Conservation (phyloP, 2,113 vertebrate species). For the Cololabis saira region DNA sequence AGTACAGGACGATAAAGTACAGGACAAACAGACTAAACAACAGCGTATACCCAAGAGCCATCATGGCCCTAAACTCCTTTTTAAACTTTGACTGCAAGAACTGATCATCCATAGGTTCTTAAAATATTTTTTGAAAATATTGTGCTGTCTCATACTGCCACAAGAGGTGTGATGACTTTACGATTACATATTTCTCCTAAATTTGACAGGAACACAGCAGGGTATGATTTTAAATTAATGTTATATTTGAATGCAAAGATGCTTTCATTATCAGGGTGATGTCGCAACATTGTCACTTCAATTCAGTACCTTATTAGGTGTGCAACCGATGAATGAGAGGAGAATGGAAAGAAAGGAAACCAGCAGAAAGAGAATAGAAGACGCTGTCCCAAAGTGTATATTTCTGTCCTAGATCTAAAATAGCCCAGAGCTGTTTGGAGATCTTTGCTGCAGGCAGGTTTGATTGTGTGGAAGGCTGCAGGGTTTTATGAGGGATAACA, state of each 20-base stretch:
- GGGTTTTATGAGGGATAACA: slow-evolving; percentile 40
- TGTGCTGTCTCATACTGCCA: too few species aligned
- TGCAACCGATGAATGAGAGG: slow-evolving; percentile 56
- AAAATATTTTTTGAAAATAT: too few species aligned
- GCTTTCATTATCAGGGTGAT: slow-evolving; percentile 26
- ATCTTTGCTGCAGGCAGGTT: slow-evolving; percentile 48
- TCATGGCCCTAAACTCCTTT: too few species aligned
- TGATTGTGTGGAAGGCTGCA: slow-evolving; percentile 34
- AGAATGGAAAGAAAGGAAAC: slow-evolving; percentile 37
- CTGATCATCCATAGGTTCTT: too few species aligned
- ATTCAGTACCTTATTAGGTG: slow-evolving; percentile 6
- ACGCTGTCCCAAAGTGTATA: slow-evolving; percentile 56
- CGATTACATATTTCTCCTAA: too few species aligned
- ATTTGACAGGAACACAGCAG: slow-evolving; percentile 2
- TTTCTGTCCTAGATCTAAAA: slow-evolving; percentile 74
- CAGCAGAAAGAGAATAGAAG: slow-evolving; percentile 40
- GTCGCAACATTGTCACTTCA: slow-evolving; percentile 19
- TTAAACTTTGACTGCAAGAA: too few species aligned
- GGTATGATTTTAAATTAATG: slow-evolving; percentile 19
- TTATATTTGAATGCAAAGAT: slow-evolving; percentile 11
- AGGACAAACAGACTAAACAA: too few species aligned
- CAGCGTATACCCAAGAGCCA: too few species aligned
- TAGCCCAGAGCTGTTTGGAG: slow-evolving; percentile 59
- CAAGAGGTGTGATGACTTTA: too few species aligned
- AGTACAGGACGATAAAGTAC: too few species aligned